A percentile compares a stretch with the other conserved stretches of the same genome.
Evolutionary conservation across 2,113 vertebrate species (phyloP).

Genomic region (Sinocyclocheilus grahami): DNA sequence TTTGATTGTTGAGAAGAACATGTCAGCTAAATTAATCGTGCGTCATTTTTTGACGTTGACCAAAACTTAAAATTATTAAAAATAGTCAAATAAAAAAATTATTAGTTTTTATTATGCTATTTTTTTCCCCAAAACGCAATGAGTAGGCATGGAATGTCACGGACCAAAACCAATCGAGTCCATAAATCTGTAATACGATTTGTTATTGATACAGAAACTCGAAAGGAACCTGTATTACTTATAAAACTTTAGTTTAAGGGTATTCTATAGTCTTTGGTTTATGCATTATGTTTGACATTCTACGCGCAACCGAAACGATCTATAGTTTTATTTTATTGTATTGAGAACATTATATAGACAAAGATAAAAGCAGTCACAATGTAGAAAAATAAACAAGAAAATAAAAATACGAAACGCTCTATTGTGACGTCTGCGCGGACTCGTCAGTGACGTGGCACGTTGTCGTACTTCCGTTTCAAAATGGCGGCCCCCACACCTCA

Average conservation of each 20-base stretch:
- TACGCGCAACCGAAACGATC: no score
- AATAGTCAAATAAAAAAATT: not conserved
- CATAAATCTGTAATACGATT: not conserved
- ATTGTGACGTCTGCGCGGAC: no score
- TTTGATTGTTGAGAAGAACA: not conserved
- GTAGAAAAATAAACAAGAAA: no score
- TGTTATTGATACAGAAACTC: not conserved
- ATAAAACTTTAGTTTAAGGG: not conserved
- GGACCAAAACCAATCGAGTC: not conserved
- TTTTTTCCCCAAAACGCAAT: no score
- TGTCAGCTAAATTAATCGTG: not conserved
- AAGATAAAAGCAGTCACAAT: no score
- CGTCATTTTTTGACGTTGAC: not conserved
- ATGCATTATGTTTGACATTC: no score
- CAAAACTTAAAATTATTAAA: not conserved
- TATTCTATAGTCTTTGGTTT: no score
- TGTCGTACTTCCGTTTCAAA: conserved; percentile 63
- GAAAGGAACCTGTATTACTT: not conserved
- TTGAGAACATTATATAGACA: no score
- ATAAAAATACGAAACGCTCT: no score
- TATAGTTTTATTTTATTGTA: no score
- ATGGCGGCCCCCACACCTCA: conserved; percentile 88
- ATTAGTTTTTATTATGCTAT: not conserved
- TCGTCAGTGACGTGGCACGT: conserved; percentile 60
- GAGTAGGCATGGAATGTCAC: not conserved